phyloP scores from a whole-genome alignment of 2,888 invertebrate species.

The Priocnemis perturbator region DNA sequence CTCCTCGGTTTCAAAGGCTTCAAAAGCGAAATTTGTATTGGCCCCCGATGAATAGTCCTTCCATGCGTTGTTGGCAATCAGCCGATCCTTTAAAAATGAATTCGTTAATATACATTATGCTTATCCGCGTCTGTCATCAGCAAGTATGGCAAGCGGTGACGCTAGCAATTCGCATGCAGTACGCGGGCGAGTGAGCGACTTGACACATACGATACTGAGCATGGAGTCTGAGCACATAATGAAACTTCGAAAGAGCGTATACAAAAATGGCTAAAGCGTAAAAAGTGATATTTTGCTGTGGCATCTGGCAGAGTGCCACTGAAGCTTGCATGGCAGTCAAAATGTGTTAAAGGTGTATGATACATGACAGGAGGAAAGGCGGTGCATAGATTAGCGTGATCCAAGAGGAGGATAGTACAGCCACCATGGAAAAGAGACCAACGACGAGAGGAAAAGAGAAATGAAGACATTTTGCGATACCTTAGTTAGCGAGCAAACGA shows the following conservation, averaged over 20 bases:
- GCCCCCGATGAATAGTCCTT: constrained; percentile 87
- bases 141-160: no score
- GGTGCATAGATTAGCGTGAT: no score
- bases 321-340: constrained; percentile 22
- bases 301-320: no score
- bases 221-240: no score
- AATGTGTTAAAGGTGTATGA: constrained; percentile 9
- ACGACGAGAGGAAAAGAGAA: constrained; percentile 25
- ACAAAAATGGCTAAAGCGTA: no score
- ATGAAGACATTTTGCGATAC: constrained; percentile 42
- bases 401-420: no score
- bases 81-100: constrained; percentile 82
- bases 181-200: no score
- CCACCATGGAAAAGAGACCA: constrained; percentile 6
- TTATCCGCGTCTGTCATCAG: no score
- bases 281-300: no score
- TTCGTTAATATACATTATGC: not conserved
- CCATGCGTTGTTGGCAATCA: constrained; percentile 91
- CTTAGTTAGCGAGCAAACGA: constrained; percentile 53
- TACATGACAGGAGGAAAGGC: not conserved
- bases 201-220: no score
- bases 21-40: constrained; percentile 93
- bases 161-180: no score
- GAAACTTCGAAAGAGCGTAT: no score
- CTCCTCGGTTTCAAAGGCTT: constrained; percentile 90